These are phyloP conservation scores for Onychostruthus taczanowskii DNA, from an alignment of 2,113 vertebrate genomes.

Conservation along the genomic window DNA sequence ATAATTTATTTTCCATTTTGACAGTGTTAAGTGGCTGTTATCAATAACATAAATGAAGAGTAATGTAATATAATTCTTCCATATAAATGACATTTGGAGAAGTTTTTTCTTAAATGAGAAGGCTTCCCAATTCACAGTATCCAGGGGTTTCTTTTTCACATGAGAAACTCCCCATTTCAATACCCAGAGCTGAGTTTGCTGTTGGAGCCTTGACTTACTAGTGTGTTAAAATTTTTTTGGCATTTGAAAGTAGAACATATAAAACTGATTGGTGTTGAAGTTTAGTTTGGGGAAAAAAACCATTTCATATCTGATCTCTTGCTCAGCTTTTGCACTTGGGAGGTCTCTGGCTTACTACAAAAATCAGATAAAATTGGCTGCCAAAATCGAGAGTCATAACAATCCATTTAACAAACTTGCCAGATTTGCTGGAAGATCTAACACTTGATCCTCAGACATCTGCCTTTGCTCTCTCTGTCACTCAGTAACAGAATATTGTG, in stretches of 20 bases:
- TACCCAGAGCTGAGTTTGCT: not conserved
- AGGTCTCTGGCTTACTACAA: constrained; percentile 32
- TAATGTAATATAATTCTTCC: not conserved
- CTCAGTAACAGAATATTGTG: not conserved
- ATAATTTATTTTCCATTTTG: not conserved
- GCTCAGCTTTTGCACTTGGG: constrained; percentile 36
- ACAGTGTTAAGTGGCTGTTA: not conserved
- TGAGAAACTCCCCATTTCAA: not conserved
- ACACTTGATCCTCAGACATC: not conserved
- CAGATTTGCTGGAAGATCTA: constrained; percentile 6
- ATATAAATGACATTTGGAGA: not conserved
- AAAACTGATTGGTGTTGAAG: constrained; percentile 38
- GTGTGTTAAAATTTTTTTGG: not conserved
- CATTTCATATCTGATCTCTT: constrained; percentile 17
- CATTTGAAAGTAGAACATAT: not conserved
- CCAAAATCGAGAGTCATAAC: constrained; percentile 42
- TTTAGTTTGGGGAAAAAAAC: not conserved
- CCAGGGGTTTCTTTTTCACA: not conserved
- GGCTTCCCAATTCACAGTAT: not conserved
- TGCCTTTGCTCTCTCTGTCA: not conserved
- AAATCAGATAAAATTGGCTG: constrained; percentile 38
- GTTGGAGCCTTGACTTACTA: not conserved
- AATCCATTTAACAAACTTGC: not conserved
- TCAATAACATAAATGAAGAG: not conserved
- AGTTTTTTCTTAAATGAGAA: not conserved